phyloP scores from a whole-genome alignment of 2,113 vertebrate genomes.

The Galbula dea region DNA sequence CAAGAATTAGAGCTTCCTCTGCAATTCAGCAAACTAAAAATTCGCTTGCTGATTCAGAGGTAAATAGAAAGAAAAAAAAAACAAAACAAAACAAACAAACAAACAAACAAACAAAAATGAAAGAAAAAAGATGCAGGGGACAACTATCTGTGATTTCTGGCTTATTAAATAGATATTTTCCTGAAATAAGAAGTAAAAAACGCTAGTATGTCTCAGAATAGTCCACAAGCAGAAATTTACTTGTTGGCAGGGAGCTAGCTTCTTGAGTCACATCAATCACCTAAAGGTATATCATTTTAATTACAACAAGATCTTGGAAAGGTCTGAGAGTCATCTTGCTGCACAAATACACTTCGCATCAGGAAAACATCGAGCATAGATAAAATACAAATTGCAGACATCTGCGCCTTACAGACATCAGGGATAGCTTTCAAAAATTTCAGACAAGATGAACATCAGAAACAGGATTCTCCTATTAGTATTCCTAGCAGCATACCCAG shows the following conservation, averaged over 20 bases:
- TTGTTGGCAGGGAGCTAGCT: neutral
- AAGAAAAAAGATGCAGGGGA: neutral
- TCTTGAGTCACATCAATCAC: neutral
- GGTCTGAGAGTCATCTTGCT: neutral
- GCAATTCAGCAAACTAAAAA: neutral
- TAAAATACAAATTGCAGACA: neutral
- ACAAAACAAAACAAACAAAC: too few relatives aligned
- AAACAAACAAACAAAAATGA: too few relatives aligned
- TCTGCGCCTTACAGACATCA: neutral
- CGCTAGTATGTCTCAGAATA: neutral
- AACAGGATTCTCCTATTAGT: slow-evolving; percentile 6
- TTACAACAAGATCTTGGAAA: neutral
- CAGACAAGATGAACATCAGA: neutral
- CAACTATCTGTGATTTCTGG: neutral
- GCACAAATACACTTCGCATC: neutral
- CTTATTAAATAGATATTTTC: neutral
- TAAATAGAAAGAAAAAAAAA: neutral
- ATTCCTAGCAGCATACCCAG: slow-evolving; percentile 5
- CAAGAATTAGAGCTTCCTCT: neutral
- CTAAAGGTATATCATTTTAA: neutral
- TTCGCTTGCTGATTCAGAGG: neutral
- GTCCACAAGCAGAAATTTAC: neutral
- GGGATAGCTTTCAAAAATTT: slow-evolving; percentile 21
- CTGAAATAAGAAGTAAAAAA: neutral
- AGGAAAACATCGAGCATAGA: neutral